These are phyloP conservation scores for Apteryx owenii DNA, from an alignment of 2,113 vertebrate genomes.

Conservation along the genomic window DNA sequence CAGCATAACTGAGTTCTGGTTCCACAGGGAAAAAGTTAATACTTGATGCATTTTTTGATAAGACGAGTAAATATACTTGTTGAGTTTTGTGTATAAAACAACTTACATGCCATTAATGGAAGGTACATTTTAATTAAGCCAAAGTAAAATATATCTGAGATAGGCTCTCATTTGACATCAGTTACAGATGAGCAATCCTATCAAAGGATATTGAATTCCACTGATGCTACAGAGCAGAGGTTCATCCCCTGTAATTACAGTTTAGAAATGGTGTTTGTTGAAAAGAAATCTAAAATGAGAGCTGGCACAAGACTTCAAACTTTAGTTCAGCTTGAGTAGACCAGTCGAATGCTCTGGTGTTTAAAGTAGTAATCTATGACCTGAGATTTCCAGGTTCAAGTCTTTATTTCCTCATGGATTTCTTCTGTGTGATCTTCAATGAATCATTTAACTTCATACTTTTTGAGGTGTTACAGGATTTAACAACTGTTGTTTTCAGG, in stretches of 20 bases:
- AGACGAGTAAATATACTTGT: neutral
- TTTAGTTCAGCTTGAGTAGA: neutral
- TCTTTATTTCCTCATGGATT: neutral
- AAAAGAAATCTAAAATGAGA: conserved; percentile 5
- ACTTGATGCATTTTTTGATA: neutral
- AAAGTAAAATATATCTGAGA: conserved; percentile 17
- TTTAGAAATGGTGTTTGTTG: conserved; percentile 37
- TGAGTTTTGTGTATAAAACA: neutral
- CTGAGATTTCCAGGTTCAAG: neutral
- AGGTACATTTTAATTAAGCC: conserved; percentile 43
- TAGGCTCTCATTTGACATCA: neutral
- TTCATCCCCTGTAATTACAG: conserved; percentile 36
- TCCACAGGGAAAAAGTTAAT: neutral
- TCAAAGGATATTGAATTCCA: conserved; percentile 40
- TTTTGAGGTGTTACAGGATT: conserved; percentile 21
- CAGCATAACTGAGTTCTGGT: neutral
- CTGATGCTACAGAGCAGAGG: conserved; percentile 3
- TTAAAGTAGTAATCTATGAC: neutral
- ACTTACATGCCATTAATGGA: neutral
- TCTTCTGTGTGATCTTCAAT: conserved; percentile 3
- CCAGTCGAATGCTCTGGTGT: neutral
- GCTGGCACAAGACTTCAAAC: neutral
- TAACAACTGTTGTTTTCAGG: neutral
- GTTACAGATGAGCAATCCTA: conserved; percentile 41
- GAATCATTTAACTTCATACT: neutral